Evolutionary conservation across 1,140 invertebrate species (phyloP).

Genomic region (Mamestra configurata): DNA sequence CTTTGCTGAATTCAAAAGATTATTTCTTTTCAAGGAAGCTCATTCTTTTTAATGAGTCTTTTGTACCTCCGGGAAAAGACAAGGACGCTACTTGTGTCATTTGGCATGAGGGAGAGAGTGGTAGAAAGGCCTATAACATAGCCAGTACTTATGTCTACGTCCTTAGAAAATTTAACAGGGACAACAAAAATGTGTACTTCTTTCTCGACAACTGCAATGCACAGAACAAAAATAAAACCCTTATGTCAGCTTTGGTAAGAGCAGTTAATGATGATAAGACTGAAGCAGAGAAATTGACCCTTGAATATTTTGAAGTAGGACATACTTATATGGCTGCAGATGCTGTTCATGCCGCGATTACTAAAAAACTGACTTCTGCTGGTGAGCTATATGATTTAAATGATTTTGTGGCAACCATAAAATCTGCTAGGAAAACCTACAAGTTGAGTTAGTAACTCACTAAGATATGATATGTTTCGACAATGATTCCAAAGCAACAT

Average conservation of each 20-base stretch:
- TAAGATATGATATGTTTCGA: no score
- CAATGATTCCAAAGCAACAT: no score
- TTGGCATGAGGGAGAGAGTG: slow-evolving; percentile 59
- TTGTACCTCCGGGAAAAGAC: slow-evolving; percentile 52
- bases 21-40: slow-evolving; percentile 48
- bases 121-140: slow-evolving; percentile 53
- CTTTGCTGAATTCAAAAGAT: slow-evolving; percentile 27
- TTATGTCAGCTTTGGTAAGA: slow-evolving; percentile 4
- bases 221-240: slow-evolving; percentile 17
- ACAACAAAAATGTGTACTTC: not conserved
- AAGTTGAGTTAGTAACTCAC: no score
- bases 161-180: not conserved
- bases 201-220: slow-evolving; percentile 33
- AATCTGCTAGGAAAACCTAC: no score
- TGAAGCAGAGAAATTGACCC: not conserved
- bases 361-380: not conserved
- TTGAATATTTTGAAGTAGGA: slow-evolving; percentile 53
- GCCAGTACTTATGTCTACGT: slow-evolving; percentile 46
- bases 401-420: no score
- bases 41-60: slow-evolving; percentile 52
- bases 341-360: slow-evolving; percentile 12
- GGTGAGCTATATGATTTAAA: slow-evolving; percentile 1
- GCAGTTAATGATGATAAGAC: not conserved
- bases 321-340: slow-evolving; percentile 44
- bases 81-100: slow-evolving; percentile 47